Evolutionary conservation across 2,113 vertebrate genomes (phyloP).

Genomic region (Hydrolagus affinis): DNA sequence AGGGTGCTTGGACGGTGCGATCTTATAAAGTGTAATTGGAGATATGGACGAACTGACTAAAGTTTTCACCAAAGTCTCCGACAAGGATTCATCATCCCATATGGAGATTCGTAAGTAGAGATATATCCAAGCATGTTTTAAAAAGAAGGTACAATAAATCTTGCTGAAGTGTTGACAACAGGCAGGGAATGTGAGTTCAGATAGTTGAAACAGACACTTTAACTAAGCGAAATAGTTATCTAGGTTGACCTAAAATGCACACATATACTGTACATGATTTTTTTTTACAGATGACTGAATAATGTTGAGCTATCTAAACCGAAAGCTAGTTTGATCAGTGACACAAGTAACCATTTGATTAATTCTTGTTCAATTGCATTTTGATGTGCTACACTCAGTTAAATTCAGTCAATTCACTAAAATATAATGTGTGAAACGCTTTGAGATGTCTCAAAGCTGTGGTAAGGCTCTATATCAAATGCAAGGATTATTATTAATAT

Average conservation of each 20-base stretch:
- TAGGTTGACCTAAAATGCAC: too few relatives aligned
- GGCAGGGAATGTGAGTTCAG: too few relatives aligned
- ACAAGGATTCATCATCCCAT: neutral
- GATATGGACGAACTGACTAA: neutral
- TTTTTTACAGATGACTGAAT: neutral
- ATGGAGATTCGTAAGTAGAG: slow-evolving; percentile 16
- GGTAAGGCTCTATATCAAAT: too few relatives aligned
- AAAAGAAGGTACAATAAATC: neutral
- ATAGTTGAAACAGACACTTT: too few relatives aligned
- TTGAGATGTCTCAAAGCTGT: too few relatives aligned
- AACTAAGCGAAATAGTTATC: too few relatives aligned
- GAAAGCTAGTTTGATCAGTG: neutral
- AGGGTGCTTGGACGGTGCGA: neutral
- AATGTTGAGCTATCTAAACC: neutral
- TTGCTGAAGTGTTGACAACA: too few relatives aligned
- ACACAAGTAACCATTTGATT: neutral
- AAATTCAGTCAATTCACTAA: too few relatives aligned
- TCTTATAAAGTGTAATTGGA: neutral
- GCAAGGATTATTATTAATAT: too few relatives aligned
- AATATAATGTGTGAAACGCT: too few relatives aligned
- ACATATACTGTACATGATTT: neutral
- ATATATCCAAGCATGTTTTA: too few relatives aligned
- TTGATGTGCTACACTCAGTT: neutral
- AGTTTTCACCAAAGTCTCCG: neutral
- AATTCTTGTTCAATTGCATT: neutral